Conservation (phyloP, 2,113 vertebrate genomes). For the Alligator mississippiensis region DNA sequence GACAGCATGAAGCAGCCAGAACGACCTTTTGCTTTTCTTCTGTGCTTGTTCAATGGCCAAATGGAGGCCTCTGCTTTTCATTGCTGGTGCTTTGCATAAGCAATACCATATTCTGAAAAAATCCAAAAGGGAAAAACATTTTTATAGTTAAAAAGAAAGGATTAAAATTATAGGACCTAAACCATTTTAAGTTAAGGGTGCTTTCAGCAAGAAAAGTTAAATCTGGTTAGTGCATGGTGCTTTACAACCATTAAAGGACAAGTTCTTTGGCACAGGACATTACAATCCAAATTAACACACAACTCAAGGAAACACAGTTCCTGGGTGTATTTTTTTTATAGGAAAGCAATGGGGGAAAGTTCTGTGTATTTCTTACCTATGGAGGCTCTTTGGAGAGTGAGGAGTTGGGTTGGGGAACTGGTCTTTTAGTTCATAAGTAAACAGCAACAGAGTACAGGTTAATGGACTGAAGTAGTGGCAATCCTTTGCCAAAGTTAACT, state of each 20-base stretch:
- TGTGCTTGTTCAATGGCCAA: background rate
- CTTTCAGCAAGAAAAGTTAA: background rate
- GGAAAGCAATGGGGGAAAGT: background rate
- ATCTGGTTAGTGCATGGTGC: background rate
- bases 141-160: background rate
- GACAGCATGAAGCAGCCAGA: background rate
- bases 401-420: background rate
- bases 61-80: background rate
- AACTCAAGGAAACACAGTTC: background rate
- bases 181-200: background rate
- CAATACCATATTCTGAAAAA: background rate
- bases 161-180: background rate
- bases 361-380: background rate
- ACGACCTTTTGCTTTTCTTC: background rate
- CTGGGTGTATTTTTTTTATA: background rate
- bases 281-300: background rate
- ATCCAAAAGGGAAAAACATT: background rate
- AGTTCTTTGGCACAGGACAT: background rate
- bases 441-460: background rate
- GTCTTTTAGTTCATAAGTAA: background rate
- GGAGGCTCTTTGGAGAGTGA: too few species aligned
- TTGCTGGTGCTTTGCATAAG: background rate
- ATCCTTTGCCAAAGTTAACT: background rate
- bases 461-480: background rate
- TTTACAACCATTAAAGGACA: background rate